phyloP scores from a whole-genome alignment of 2,888 invertebrate genomes.

The Caenorhabditis panamensis region DNA sequence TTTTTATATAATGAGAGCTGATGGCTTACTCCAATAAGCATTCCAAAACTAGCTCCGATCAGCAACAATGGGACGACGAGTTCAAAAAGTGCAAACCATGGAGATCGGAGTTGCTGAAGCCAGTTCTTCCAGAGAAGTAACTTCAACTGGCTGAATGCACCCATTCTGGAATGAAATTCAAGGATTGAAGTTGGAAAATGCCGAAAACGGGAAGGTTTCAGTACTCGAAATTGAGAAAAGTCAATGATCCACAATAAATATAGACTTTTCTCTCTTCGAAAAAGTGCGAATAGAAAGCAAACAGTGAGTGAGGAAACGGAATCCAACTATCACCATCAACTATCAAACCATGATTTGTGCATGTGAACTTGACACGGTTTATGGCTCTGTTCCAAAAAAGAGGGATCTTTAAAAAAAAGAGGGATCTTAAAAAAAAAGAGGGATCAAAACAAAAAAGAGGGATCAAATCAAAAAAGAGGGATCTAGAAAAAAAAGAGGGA shows the following conservation, averaged over 20 bases:
- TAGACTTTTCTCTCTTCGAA: not conserved
- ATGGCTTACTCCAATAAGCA: constrained; percentile 72
- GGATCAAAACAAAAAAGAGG: too few relatives aligned
- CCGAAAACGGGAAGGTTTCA: not conserved
- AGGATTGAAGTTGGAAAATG: not conserved
- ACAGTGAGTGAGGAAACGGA: not conserved
- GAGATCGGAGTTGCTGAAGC: constrained; percentile 69
- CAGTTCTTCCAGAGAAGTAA: constrained; percentile 78
- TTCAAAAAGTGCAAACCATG: constrained; percentile 76
- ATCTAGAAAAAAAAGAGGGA: too few relatives aligned
- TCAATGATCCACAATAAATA: too few relatives aligned
- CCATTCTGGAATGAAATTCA: constrained; percentile 65
- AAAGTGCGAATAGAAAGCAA: not conserved
- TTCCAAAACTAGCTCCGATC: constrained; percentile 74
- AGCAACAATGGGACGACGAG: constrained; percentile 75
- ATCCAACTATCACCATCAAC: not conserved
- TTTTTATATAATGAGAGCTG: not conserved
- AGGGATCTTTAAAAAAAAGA: too few relatives aligned
- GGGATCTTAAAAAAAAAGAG: too few relatives aligned
- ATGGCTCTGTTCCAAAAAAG: too few relatives aligned
- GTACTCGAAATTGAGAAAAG: too few relatives aligned
- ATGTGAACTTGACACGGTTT: not conserved
- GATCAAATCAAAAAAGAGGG: too few relatives aligned
- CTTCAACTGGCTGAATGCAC: constrained; percentile 74
- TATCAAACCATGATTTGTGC: not conserved